Percentiles rank a stretch among this genome's conserved stretches.
Evolutionary conservation across 2,888 invertebrate species (phyloP).

Genomic region (Euproctis similis): DNA sequence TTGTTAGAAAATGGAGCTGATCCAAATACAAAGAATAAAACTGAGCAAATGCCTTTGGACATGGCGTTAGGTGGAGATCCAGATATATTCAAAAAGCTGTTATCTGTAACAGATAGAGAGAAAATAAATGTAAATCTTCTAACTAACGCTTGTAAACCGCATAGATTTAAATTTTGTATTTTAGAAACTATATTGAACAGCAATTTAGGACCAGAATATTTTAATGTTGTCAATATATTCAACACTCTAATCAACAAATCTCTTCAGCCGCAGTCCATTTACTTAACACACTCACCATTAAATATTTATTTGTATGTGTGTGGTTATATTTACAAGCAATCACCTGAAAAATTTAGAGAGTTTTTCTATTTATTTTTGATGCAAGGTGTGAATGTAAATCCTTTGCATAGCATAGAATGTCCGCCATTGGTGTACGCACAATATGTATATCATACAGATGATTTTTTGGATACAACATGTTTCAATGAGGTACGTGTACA

Average conservation of each 20-base stretch:
- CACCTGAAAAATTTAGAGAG: constrained; percentile 47
- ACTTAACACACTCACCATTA: constrained; percentile 49
- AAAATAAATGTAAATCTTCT: constrained; percentile 49
- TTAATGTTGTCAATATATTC: constrained; percentile 46
- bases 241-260: constrained; percentile 39
- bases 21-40: constrained; percentile 46
- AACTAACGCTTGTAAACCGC: constrained; percentile 55
- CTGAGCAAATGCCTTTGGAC: constrained; percentile 49
- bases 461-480: constrained; percentile 33
- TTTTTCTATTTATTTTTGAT: constrained; percentile 56
- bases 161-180: constrained; percentile 58
- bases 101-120: constrained; percentile 39
- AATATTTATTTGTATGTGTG: constrained; percentile 57
- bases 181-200: constrained; percentile 50
- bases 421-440: constrained; percentile 64
- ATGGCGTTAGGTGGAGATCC: constrained; percentile 40
- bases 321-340: constrained; percentile 56
- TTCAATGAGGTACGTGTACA: constrained; percentile 61
- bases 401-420: constrained; percentile 49
- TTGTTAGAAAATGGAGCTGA: constrained; percentile 55
- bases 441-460: constrained; percentile 19
- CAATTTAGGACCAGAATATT: constrained; percentile 57
- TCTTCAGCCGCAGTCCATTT: constrained; percentile 17
- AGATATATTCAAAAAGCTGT: constrained; percentile 43
- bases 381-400: constrained; percentile 57